phyloP scores from a whole-genome alignment of 2,113 vertebrate species.

The Notechis scutatus region DNA sequence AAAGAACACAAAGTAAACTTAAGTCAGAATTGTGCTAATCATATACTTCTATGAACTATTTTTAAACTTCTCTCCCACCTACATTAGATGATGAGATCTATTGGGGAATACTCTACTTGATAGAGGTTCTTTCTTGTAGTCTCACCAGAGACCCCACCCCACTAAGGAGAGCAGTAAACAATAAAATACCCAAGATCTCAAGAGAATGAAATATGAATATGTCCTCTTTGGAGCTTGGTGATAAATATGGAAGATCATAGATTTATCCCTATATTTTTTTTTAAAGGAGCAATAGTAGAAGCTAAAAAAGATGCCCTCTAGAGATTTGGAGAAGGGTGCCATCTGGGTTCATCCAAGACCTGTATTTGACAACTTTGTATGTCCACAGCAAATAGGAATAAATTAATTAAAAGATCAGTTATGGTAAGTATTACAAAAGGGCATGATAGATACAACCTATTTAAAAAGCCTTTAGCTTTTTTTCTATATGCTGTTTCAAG shows the following conservation, averaged over 20 bases:
- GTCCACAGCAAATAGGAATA: neutral
- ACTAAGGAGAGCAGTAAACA: neutral
- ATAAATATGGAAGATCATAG: neutral
- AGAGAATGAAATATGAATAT: neutral
- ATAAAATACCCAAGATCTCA: neutral
- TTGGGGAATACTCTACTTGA: neutral
- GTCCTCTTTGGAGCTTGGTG: neutral
- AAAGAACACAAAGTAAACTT: neutral
- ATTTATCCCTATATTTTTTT: neutral
- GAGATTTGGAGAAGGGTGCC: neutral
- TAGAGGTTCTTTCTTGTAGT: neutral
- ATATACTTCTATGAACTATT: neutral
- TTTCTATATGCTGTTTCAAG: neutral
- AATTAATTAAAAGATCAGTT: neutral
- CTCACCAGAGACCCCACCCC: neutral
- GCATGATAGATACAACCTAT: neutral
- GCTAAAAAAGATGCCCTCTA: neutral
- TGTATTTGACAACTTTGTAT: neutral
- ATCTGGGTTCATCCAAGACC: neutral
- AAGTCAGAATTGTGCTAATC: neutral
- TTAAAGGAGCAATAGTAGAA: neutral
- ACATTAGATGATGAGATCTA: neutral
- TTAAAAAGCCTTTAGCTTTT: neutral
- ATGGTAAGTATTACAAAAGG: neutral
- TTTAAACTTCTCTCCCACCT: neutral